phyloP scores from a whole-genome alignment of 53 echinoderm and acorn worm species.

The Glandiceps talaboti region DNA sequence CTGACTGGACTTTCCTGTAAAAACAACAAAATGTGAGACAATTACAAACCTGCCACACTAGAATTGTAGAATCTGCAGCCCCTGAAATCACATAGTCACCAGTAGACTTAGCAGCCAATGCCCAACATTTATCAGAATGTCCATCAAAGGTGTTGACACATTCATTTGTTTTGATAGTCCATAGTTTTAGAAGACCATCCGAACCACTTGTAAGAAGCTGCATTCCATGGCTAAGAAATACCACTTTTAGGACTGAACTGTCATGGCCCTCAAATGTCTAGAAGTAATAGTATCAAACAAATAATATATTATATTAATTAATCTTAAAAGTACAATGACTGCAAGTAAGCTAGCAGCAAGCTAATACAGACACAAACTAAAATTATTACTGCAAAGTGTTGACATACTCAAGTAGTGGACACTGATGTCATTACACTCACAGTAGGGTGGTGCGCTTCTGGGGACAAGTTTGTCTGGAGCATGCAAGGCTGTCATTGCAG shows the following conservation, averaged over 20 bases:
- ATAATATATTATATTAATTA: no score
- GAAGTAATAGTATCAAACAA: not conserved
- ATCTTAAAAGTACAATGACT: no score
- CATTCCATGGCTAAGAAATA: slow-evolving; percentile 73
- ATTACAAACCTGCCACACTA: slow-evolving; percentile 87
- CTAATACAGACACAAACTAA: no score
- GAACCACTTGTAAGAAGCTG: slow-evolving; percentile 90
- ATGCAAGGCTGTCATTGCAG: no score
- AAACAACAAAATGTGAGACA: no score
- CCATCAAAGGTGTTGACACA: slow-evolving; percentile 82
- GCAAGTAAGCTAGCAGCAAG: no score
- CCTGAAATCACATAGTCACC: slow-evolving; percentile 53
- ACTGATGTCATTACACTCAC: no score
- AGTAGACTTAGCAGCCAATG: slow-evolving; percentile 34
- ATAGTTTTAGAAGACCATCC: slow-evolving; percentile 86
- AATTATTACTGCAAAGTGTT: no score
- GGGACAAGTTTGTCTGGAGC: no score
- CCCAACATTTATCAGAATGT: slow-evolving; percentile 85
- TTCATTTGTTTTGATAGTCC: slow-evolving; percentile 96
- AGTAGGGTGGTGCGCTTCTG: no score
- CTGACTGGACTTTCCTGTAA: no score
- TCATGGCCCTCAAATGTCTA: slow-evolving; percentile 98
- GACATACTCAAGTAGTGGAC: no score
- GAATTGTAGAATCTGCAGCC: slow-evolving; percentile 64
- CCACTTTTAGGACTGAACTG: slow-evolving; percentile 74